Evolutionary conservation across 2,888 invertebrate genomes (phyloP), one percentile per base, ranked within the genome.

Genomic region (Limenitis arthemis): DNA sequence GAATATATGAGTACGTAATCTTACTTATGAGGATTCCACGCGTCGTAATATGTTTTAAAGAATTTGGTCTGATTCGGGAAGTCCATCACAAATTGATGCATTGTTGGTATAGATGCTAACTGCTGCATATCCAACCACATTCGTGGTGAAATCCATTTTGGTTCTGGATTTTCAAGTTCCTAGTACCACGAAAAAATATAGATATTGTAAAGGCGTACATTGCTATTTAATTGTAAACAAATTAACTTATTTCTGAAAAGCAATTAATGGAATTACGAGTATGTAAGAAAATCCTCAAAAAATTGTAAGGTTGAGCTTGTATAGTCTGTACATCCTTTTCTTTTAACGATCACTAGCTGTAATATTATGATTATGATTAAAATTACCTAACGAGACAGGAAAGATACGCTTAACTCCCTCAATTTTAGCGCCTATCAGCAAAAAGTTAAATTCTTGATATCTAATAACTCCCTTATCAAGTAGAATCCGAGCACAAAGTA

Each of bases 71-170:
- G 72, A 0, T 75, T 64, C 0, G 69, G 58, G 69, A 96, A 94
- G 9, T 89, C 88, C 0, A 77, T 64, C 0, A 91, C 88, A 61
- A 95, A 93, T 49, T 82, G 61, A 0, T 77, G 62, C 72, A 94
- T 92, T 1, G 85, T 87, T 0, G 88, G 82, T 2, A 96, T 72
- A 0, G 89, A 88, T 36, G 89, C 88, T 49, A 96, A 75, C 37
- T 94, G 89, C 62, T 93, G 89, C 63, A 96, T 85, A 67, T 95
- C 95, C 56, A 91, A 84, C 97, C 97, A 97, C 65, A 93, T 89
- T 53, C 91, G 90, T 0, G 84, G 78, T 0, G 95, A 92, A 29
- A 97, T 86, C 97, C 97, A 97, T 28, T 89, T 88, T 0, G 91
- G 87, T 5, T 92, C 91, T 0, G 96, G 96, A 77, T 96, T 97